These are phyloP conservation scores for Pteruthius melanotis DNA, from an alignment of 2,113 vertebrate genomes.

Conservation along the genomic window DNA sequence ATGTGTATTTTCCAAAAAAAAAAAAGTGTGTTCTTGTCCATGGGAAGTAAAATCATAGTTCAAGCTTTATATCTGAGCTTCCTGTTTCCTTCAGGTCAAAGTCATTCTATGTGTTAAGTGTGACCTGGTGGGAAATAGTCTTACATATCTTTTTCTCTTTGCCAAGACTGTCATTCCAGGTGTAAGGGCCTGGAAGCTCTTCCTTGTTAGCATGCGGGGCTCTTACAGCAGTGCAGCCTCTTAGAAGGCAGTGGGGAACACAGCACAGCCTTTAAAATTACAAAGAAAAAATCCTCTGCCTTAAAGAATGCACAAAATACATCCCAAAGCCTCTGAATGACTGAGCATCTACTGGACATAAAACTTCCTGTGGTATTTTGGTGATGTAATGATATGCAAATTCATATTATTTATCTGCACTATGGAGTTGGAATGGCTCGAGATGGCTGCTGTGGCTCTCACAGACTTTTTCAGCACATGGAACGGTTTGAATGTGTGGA, in stretches of 20 bases:
- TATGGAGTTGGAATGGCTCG: neutral
- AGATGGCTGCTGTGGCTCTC: constrained; percentile 17
- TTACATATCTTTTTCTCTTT: rapidly evolving
- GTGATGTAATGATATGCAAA: neutral
- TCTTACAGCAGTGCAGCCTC: neutral
- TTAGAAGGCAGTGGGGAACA: neutral
- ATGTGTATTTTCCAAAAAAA: neutral
- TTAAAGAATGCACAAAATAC: constrained; percentile 48
- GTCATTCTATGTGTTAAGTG: neutral
- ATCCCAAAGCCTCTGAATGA: neutral
- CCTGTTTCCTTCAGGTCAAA: neutral
- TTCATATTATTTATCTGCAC: neutral
- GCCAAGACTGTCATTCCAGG: neutral
- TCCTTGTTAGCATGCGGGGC: neutral
- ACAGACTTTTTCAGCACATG: neutral
- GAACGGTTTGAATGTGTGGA: neutral
- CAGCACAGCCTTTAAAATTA: neutral
- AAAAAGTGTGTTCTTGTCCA: neutral
- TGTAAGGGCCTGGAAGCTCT: neutral
- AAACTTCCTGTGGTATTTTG: neutral
- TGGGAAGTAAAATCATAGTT: neutral
- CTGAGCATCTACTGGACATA: neutral
- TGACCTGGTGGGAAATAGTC: neutral
- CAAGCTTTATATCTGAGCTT: neutral
- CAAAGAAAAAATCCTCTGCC: neutral